phyloP scores from a whole-genome alignment of 2,797 vertebrate genomes.

The Lagorchestes hirsutus region DNA sequence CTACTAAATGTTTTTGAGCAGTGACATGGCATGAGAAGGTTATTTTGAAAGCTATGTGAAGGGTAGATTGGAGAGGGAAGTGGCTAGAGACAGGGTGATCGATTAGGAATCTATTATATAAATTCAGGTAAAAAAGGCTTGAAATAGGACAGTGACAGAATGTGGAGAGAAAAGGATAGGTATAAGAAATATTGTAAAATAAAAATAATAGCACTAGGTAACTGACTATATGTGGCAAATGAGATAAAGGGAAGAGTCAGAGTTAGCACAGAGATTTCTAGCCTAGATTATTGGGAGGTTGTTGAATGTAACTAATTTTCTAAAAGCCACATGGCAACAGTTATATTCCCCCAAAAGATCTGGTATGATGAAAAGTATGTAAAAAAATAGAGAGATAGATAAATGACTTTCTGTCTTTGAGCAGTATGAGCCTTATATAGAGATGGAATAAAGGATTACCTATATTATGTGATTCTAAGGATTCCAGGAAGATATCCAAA shows the following conservation, averaged over 20 bases:
- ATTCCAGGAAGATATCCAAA: background rate
- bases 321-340: background rate
- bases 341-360: background rate
- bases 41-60: background rate
- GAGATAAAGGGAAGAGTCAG: background rate
- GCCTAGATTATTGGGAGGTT: background rate
- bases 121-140: background rate
- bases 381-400: background rate
- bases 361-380: background rate
- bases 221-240: background rate
- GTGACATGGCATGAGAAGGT: background rate
- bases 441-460: background rate
- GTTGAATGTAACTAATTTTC: background rate
- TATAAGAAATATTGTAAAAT: conserved; percentile 31
- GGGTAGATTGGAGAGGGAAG: background rate
- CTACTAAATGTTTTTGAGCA: background rate
- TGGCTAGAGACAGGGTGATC: background rate
- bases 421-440: background rate
- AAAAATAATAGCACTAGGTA: background rate
- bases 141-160: background rate
- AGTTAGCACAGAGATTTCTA: background rate
- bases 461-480: background rate
- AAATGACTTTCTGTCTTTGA: background rate
- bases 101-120: background rate
- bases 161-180: background rate